Evolutionary conservation across 2,888 invertebrate genomes (phyloP), one percentile per base, ranked within the genome.

Genomic region (Maniola hyperantus): DNA sequence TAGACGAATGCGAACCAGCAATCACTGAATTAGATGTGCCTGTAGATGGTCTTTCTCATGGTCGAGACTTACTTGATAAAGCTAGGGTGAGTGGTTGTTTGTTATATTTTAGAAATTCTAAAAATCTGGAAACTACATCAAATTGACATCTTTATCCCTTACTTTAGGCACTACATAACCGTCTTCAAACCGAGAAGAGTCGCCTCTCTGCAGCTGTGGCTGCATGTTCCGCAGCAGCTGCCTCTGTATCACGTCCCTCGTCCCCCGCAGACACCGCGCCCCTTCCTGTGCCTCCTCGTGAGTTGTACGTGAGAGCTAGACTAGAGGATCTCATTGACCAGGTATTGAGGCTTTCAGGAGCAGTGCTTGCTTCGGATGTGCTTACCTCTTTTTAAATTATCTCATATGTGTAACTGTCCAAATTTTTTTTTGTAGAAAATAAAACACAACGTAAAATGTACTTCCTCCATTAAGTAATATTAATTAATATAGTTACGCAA

Each of bases 301-400:
- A 98, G 86, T 93, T 97, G 8, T 95, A 96, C 84, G 97, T 97
- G 65, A 94, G 98, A 73, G 96, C 96, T 0, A 93, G 97, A 62
- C 93, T 98, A 0, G 97, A 98, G 87, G 98, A 98, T 91, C 94
- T 97, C 78, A 97, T 98, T 79, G 97, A 98, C 88, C 97, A 98
- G 95, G 97, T 97, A 94, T 73, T 87, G n/a, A 66, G 55, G 0
- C 79, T 75, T 0, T 79, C 81, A 0, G 72, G 79, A 0, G 67
- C 73, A 0, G 74, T 88, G 1, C 78, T 88, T 0, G 74, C 78
- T 51, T 81, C 84, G 0, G 79, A 87, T 74, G 78, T 81, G 8
- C 77, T 87, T 64, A 78, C 74, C 66, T 82, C 79, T 13, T 83
- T 84, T 1, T 61, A 39, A 61, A 39, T 10, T 20, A 2, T 39